phyloP scores from a whole-genome alignment of 2,888 invertebrate species.

The Ornithoptera priamus region DNA sequence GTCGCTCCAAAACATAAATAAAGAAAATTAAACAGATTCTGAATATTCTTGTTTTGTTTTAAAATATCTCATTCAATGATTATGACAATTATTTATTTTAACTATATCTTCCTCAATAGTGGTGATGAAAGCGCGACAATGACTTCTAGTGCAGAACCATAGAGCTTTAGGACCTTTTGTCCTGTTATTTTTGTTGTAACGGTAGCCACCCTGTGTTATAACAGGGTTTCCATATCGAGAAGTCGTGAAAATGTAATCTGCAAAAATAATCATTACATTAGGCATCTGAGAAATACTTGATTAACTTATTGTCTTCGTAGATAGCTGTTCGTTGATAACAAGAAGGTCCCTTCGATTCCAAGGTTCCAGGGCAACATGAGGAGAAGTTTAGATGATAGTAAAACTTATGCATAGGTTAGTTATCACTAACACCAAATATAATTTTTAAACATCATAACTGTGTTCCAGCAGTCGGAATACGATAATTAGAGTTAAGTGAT shows the following conservation, averaged over 20 bases:
- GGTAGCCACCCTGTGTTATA: conserved; percentile 36
- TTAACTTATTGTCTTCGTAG: background rate
- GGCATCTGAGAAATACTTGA: background rate
- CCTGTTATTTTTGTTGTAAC: conserved; percentile 39
- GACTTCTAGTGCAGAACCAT: conserved; percentile 43
- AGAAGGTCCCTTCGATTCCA: no score
- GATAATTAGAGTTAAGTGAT: no score
- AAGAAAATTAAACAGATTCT: background rate
- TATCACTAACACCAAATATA: no score
- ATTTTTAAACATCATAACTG: no score
- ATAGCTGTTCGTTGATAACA: no score
- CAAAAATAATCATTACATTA: conserved; percentile 3
- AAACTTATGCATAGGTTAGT: no score
- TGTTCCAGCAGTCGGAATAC: no score
- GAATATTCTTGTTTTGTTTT: background rate
- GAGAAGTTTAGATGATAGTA: no score
- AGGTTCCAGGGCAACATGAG: no score
- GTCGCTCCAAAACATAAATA: background rate
- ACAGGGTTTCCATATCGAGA: conserved; percentile 42
- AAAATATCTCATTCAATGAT: conserved; percentile 28
- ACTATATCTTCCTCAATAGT: conserved; percentile 45
- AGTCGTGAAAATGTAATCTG: conserved; percentile 22
- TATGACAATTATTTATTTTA: conserved; percentile 37
- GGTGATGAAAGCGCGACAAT: conserved; percentile 49
- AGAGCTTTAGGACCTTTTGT: conserved; percentile 36